Evolutionary conservation across 2,797 vertebrate genomes (phyloP).

Genomic region (Mormyrops boulengeri): DNA sequence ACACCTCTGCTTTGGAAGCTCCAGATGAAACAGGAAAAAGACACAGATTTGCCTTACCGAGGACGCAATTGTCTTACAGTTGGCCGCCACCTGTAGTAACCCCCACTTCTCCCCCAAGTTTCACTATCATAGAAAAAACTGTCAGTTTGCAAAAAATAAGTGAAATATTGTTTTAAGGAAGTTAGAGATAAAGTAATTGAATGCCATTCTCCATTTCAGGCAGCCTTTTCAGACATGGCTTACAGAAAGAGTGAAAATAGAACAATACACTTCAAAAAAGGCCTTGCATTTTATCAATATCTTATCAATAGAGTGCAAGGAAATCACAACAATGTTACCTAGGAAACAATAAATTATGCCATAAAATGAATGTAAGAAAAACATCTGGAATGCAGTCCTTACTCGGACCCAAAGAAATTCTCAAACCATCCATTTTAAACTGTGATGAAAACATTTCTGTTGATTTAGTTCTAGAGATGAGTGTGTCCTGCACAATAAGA

Average conservation of each 20-base stretch:
- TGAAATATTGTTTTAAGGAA: neutral
- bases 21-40: neutral
- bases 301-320: constrained; percentile 18
- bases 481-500: neutral
- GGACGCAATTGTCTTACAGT: neutral
- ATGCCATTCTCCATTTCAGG: neutral
- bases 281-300: constrained; percentile 33
- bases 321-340: constrained; percentile 13
- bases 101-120: neutral
- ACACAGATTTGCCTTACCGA: neutral
- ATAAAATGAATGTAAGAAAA: neutral
- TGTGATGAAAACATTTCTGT: neutral
- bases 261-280: constrained; percentile 30
- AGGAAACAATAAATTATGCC: neutral
- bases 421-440: neutral
- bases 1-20: neutral
- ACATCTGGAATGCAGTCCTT: neutral
- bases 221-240: constrained; percentile 24
- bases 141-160: neutral
- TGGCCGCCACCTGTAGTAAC: neutral
- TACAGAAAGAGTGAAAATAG: constrained; percentile 30
- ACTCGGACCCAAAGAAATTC: neutral
- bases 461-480: neutral
- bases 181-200: neutral
- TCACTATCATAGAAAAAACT: neutral